A percentile compares a stretch with the other conserved stretches of the same genome.
Evolutionary conservation across 1,140 invertebrate genomes (phyloP).

Genomic region (Pissodes strobi): DNA sequence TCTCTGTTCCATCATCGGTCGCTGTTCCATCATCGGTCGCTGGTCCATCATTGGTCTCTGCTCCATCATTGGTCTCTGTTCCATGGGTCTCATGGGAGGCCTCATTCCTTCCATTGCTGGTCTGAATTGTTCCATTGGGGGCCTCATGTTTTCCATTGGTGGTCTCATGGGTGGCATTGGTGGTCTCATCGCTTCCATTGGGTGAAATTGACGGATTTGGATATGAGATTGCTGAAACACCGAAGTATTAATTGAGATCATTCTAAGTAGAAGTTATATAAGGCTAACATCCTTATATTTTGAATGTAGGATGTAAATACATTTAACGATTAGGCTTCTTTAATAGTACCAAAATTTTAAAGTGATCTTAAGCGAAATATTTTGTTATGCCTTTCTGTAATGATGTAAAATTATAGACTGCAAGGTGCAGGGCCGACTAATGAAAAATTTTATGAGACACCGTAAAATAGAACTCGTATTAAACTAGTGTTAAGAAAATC

Average conservation of each 20-base stretch:
- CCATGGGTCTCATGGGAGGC: slow-evolving; percentile 9
- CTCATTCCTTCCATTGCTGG: slow-evolving; percentile 11
- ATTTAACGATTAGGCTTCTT: neutral
- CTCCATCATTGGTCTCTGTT: slow-evolving; percentile 15
- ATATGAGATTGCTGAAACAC: slow-evolving; percentile 30
- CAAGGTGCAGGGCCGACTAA: too few relatives aligned
- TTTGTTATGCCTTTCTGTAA: too few relatives aligned
- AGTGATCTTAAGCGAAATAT: too few relatives aligned
- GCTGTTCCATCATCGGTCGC: slow-evolving; percentile 7
- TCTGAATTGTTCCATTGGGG: slow-evolving; percentile 30
- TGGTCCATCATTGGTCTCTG: slow-evolving; percentile 10
- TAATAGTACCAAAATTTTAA: too few relatives aligned
- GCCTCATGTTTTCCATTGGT: slow-evolving; percentile 26
- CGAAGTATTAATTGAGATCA: too few relatives aligned
- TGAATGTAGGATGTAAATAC: neutral
- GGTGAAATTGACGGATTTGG: slow-evolving; percentile 36
- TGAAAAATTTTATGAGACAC: too few relatives aligned
- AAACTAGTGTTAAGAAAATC: too few relatives aligned
- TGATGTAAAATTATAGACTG: too few relatives aligned
- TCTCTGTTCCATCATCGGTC: slow-evolving; percentile 13
- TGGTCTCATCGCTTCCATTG: slow-evolving; percentile 51
- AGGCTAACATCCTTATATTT: too few relatives aligned
- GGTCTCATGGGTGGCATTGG: slow-evolving; percentile 45
- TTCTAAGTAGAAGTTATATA: too few relatives aligned
- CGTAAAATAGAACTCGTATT: too few relatives aligned